Evolutionary conservation across 2,113 vertebrate species (phyloP).

Genomic region (Lonchura striata): DNA sequence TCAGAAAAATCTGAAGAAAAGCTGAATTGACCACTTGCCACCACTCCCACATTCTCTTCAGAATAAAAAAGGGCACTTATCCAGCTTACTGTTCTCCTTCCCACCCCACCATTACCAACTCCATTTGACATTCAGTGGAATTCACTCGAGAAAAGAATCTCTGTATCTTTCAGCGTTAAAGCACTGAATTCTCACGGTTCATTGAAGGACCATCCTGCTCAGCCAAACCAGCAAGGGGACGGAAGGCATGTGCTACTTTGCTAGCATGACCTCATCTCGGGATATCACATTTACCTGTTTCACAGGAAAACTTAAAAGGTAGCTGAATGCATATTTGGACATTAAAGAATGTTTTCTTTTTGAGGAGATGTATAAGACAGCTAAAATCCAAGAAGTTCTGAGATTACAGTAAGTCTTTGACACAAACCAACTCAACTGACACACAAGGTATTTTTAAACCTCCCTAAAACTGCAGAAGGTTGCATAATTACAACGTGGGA

Average conservation of each 20-base stretch:
- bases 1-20: not conserved
- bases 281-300: not conserved
- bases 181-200: not conserved
- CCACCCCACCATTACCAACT: not conserved
- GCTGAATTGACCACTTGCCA: not conserved
- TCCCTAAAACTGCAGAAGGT: not conserved
- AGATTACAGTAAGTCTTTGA: not conserved
- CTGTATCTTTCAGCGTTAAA: not conserved
- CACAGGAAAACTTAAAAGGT: not conserved
- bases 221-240: not conserved
- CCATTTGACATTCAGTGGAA: not conserved
- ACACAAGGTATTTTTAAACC: not conserved
- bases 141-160: not conserved
- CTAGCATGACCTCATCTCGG: not conserved
- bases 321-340: not conserved
- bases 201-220: not conserved
- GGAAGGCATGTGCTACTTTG: not conserved
- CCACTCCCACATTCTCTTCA: conserved; percentile 19
- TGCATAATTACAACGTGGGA: not conserved
- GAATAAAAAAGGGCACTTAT: not conserved
- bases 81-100: not conserved
- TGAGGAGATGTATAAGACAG: not conserved
- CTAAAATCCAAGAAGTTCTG: not conserved
- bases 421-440: not conserved
- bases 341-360: not conserved